Evolutionary conservation across 1,140 invertebrate genomes (phyloP).

Genomic region (Papilio aristodemus): DNA sequence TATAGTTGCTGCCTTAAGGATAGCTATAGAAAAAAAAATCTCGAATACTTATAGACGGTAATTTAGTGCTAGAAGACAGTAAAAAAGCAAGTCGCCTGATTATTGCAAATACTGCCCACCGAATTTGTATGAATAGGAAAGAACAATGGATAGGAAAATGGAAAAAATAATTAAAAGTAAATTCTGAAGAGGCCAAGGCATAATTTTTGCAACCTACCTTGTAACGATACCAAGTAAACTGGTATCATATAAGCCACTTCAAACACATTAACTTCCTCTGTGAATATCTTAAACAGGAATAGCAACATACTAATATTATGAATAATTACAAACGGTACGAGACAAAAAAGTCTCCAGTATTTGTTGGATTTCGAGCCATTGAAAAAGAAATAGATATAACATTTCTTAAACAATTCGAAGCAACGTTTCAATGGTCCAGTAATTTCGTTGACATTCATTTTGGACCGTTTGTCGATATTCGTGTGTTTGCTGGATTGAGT

Average conservation of each 20-base stretch:
- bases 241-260: not conserved
- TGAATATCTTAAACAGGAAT: not conserved
- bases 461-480: not conserved
- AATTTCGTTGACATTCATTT: not conserved
- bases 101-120: no score
- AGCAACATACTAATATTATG: not conserved
- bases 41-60: no score
- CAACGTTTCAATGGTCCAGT: not conserved
- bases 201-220: not conserved
- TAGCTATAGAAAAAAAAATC: not conserved
- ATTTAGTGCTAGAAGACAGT: no score
- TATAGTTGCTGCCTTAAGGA: not conserved
- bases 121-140: no score
- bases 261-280: not conserved
- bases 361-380: not conserved
- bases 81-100: no score
- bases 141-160: no score
- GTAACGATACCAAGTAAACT: not conserved
- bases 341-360: slow-evolving; percentile 3
- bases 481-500: not conserved
- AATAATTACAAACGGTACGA: not conserved
- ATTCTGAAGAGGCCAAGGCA: no score
- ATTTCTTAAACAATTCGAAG: not conserved
- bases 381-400: not conserved
- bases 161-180: no score